Conservation (phyloP, 2,113 vertebrate genomes). For the Hippocampus guttulatus region DNA sequence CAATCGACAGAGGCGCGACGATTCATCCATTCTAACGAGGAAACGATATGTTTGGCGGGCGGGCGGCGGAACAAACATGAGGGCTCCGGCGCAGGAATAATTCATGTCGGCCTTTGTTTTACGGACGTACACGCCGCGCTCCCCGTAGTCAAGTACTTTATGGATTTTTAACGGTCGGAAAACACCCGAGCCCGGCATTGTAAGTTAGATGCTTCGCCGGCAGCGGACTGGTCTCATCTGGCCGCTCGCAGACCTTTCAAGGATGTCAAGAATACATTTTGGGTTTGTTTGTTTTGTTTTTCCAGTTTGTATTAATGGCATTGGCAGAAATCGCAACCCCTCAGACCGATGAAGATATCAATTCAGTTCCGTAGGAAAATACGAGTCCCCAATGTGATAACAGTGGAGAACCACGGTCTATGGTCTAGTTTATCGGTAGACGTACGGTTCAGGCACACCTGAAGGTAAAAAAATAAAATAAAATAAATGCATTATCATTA, state of each 20-base stretch:
- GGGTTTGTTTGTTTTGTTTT: too few species aligned
- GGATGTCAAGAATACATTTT: not conserved
- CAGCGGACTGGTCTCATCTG: not conserved
- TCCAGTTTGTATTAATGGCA: too few species aligned
- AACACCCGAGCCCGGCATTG: constrained; percentile 46
- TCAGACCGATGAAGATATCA: not conserved
- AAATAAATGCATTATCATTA: not conserved
- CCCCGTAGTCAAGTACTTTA: constrained; percentile 17
- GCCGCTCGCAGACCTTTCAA: not conserved
- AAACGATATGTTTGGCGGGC: constrained; percentile 20
- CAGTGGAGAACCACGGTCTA: not conserved
- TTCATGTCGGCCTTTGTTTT: constrained; percentile 25
- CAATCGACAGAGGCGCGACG: not conserved
- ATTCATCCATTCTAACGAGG: constrained; percentile 37
- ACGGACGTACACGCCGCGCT: not conserved
- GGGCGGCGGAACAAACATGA: constrained; percentile 17
- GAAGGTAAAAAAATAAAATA: not conserved
- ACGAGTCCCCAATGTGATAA: not conserved
- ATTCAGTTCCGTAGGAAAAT: not conserved
- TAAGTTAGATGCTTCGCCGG: constrained; percentile 42
- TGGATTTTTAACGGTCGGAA: constrained; percentile 41
- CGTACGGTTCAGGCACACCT: too few species aligned
- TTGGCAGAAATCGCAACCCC: too few species aligned
- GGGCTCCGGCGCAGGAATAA: constrained; percentile 39
- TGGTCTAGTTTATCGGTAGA: too few species aligned